Conservation (phyloP, 1,140 invertebrate genomes). For the Drosophila quadrilineata region DNA sequence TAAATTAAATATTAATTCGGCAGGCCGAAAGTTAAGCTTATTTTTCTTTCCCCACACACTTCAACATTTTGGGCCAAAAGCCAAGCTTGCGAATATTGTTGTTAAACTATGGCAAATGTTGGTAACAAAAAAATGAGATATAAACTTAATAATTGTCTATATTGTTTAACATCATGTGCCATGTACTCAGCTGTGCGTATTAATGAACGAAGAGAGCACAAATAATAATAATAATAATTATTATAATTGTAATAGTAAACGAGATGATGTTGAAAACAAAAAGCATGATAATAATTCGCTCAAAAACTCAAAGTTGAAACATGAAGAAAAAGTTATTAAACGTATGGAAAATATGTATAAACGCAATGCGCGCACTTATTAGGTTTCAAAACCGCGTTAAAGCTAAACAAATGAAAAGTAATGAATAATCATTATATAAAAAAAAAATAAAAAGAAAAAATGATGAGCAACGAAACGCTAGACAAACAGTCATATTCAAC, state of each 20-base stretch:
- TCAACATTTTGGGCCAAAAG: conserved; percentile 1
- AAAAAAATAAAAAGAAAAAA: too few relatives aligned
- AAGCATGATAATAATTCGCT: conserved; percentile 21
- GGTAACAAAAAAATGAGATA: too few relatives aligned
- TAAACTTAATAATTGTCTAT: conserved; percentile 20
- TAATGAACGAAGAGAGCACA: conserved; percentile 8
- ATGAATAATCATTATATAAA: conserved; percentile 53
- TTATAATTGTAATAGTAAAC: background rate
- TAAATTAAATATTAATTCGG: too few relatives aligned
- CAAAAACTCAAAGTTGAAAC: background rate
- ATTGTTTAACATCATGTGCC: conserved; percentile 19
- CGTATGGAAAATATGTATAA: conserved; percentile 1
- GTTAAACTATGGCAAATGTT: background rate
- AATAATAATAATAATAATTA: background rate
- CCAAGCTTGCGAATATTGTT: background rate
- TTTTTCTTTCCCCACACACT: background rate
- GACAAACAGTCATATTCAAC: conserved; percentile 26
- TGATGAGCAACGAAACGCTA: conserved; percentile 53
- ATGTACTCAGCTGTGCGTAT: too few relatives aligned
- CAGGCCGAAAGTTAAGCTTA: conserved; percentile 9
- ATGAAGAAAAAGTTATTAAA: conserved; percentile 3
- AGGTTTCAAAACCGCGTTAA: conserved; percentile 69
- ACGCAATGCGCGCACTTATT: conserved; percentile 46
- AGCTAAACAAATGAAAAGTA: conserved; percentile 48
- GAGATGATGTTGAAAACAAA: conserved; percentile 10